Base-by-base conservation (phyloP, 2,888 invertebrate species). In the Drosophila pseudotalamancana region DNA sequence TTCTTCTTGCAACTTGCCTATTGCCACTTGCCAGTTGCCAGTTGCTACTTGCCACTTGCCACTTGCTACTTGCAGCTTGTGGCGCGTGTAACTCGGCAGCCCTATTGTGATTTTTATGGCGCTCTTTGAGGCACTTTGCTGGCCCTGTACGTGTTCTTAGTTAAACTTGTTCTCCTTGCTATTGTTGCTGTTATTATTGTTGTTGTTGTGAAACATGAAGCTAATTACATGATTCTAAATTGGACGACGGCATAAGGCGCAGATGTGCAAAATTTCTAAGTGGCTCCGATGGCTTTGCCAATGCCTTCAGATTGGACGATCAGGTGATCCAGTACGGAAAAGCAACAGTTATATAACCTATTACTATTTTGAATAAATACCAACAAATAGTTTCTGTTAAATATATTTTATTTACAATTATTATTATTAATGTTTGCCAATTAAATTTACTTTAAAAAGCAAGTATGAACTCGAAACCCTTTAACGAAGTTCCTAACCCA, bases 21-120 rank as follows among this genome's bases (percentile, higher is more conserved):
- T n/a, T n/a, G n/a, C n/a, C n/a, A n/a, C n/a, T n/a, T n/a, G n/a
- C n/a, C n/a, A n/a, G n/a, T n/a, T n/a, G n/a, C n/a, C n/a, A n/a
- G n/a, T n/a, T n/a, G n/a, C n/a, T n/a, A n/a, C n/a, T n/a, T n/a
- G 34, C 34, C n/a, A n/a, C n/a, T n/a, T n/a, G n/a, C n/a, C n/a
- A 34, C 19, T 48, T 63, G 59, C 40, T 60, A 62, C 55, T 50
- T 54, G 57, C 75, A 39, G 11, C 16, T 27, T 48, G 63, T 57
- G 74, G 67, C 73, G 73, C 77, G 82, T 73, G 82, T 82, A 79
- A 82, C 82, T 42, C 77, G 65, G 77, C 81, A 81, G 81, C 76
- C 68, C 78, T 76, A 76, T 81, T 80, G 77, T 82, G 63, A 49
- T 65, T 82, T 81, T 81, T 85, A 85, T 81, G 81, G 74, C 81